A percentile compares a stretch with the other conserved stretches of the same genome.
Conservation (phyloP, 2,113 vertebrate genomes). For the Chrysochloris asiatica region DNA sequence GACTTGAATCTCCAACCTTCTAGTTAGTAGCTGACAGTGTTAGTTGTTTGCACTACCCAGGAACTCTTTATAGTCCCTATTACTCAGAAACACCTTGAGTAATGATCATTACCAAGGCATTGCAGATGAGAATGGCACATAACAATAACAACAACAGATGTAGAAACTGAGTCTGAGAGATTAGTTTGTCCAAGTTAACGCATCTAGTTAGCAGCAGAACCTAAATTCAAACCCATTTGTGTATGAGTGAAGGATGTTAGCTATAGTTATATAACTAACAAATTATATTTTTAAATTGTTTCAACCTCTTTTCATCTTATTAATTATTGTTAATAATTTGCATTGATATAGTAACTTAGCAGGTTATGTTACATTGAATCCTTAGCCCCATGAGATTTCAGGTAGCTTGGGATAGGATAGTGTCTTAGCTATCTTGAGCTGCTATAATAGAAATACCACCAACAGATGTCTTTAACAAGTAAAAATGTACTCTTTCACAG, state of each 20-base stretch:
- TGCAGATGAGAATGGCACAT: too few relatives aligned
- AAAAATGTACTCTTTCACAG: too few relatives aligned
- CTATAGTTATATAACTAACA: not conserved
- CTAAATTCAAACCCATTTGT: conserved; percentile 22
- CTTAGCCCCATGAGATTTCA: not conserved
- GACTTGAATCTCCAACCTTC: not conserved
- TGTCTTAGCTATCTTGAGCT: too few relatives aligned
- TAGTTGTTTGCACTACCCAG: not conserved
- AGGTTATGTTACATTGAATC: not conserved
- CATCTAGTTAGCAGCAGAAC: not conserved
- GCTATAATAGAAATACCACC: too few relatives aligned
- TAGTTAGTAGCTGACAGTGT: not conserved
- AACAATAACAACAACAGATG: too few relatives aligned
- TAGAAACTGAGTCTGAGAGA: too few relatives aligned
- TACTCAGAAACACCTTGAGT: not conserved
- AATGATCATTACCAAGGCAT: not conserved
- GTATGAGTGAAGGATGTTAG: not conserved
- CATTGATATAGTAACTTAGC: not conserved
- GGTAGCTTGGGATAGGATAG: too few relatives aligned
- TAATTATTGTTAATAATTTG: conserved; percentile 17
- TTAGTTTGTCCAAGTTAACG: too few relatives aligned
- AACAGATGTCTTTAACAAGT: too few relatives aligned
- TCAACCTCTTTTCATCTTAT: not conserved
- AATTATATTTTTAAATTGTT: conserved; percentile 11
- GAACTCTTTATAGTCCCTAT: not conserved